Evolutionary conservation across 2,888 invertebrate genomes (phyloP), one percentile per base, ranked within the genome.

Genomic region (Hyposoter dolosus): DNA sequence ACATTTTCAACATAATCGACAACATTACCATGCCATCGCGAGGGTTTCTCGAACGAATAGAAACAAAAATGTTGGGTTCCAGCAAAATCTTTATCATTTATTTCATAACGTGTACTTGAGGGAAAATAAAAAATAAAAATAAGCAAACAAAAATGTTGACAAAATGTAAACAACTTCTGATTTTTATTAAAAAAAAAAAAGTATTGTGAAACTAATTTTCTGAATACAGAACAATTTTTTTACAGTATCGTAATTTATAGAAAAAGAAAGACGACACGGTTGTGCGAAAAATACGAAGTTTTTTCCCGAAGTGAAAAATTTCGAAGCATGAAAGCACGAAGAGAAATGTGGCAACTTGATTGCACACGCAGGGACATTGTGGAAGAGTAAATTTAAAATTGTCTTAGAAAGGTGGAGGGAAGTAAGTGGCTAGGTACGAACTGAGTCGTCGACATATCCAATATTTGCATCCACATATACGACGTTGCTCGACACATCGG

Each of bases 391-490:
- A 88, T 87, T 87, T 87, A 69, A 83, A 88, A 87, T 85, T 85
- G 47, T 72, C 74, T 23, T 66, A 50, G 75, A 78, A 83, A 60
- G 53, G 85, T 72, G 80, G 83, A 85, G 82, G 79, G 83, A 75
- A 76, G 77, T 84, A 84, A 86, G 87, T 86, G 85, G 78, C 56
- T 83, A 79, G 82, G 78, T 88, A 81, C 84, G 79, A 74, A 82
- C 79, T 80, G 83, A 76, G 74, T 82, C 83, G 88, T 85, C 85
- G 83, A 80, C 82, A 85, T 74, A 77, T 83, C 83, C 77, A 86
- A 87, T 83, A 84, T 87, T 85, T 81, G 79, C 86, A 86, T 86
- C 88, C 84, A 84, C 87, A 83, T 69, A 74, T 68, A 77, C 81
- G 83, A 81, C 47, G 65, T 83, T 47, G 50, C 81, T 60, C 66